Base-by-base conservation (phyloP, 2,113 vertebrate genomes). In the Dipodomys spectabilis region DNA sequence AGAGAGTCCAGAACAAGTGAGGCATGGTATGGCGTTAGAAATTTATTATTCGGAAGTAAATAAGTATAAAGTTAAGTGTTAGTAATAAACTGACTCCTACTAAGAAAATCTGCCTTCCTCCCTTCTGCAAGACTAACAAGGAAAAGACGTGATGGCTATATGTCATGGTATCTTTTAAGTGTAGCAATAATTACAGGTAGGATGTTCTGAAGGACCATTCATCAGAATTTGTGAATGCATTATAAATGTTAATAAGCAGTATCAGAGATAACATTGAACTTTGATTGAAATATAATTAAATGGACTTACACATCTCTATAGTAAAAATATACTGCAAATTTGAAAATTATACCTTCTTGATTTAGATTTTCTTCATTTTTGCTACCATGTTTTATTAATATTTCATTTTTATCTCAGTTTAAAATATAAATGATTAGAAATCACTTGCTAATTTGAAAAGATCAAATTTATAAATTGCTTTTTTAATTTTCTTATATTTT, bases 191-290 rank as follows among this genome's bases (percentile, higher is more conserved):
- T 77, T 72, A 79, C 11, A 92, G 19, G 68, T 20, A 79, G 4
- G 7, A n/a, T 67, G 1, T 53, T 91, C 64, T 89, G 60, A 18
- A 86, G 18, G 28, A 89, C 32, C 32, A 65, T 20, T 39, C 93
- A 27, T 49, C 91, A 72, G 71, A 93, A 91, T 90, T 83, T 75
- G 49, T 92, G 35, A 86, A 80, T 89, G 25, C 18, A 22, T 95
- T 93, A 80, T 27, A 93, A 96, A 64, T 64, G 27, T 9, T 85
- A 84, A 69, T 93, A 45, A 93, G 27, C 23, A 92, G 10, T 84
- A 84, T 64, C 64, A 87, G 32, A 30, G 23, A 75, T 74, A 68
- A 88, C 6, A 39, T 91, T 73, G 39, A 81, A 35, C 45, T 53
- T 30, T 77, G 16, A 88, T 95, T 79, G 7, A 82, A 28, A 69